Evolutionary conservation across 2,797 vertebrate genomes (phyloP), one percentile per base, ranked within the genome.

Genomic region (Astyanax mexicanus): DNA sequence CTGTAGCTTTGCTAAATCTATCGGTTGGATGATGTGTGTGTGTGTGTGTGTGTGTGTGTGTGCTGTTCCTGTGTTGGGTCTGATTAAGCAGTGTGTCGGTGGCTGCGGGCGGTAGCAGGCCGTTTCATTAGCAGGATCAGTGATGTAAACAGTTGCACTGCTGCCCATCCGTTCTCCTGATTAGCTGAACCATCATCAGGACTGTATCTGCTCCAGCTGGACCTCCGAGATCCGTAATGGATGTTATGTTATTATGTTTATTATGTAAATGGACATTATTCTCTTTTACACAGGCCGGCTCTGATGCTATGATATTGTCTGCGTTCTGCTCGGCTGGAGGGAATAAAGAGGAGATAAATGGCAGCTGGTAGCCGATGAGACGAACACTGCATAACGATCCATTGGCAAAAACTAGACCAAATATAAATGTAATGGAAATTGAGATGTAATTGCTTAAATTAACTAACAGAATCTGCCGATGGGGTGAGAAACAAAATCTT

Each of bases 111-210:
- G 58, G 51, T 69, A 64, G 79, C 60, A 74, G 79, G 74, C 82
- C 79, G 68, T 74, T 78, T 79, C 81, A 86, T 86, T 84, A 84
- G 73, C 51, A 55, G 74, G 75, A 35, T 76, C 69, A 80, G 78
- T 66, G 54, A 81, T 81, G 81, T 83, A 83, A 80, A 81, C 77
- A 81, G 78, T 77, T 60, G 73, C 75, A 81, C 74, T 81, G 73
- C 69, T 69, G 79, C 75, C 72, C 74, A 80, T 83, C 81, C 69
- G 80, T 83, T 84, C 66, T 77, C 77, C 62, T 86, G 82, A 86
- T 81, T 83, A 75, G 79, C 47, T 69, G 76, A 78, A n/a, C 77
- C 66, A 71, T 80, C 84, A 86, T 82, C 83, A 83, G 74, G 71
- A 58, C 80, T 78, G 84, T 78, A 79, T 84, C 82, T 69, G 77